Evolutionary conservation across 2,113 vertebrate genomes (phyloP), one percentile per base, ranked within the genome.

Genomic region (Stigmatopora argus): DNA sequence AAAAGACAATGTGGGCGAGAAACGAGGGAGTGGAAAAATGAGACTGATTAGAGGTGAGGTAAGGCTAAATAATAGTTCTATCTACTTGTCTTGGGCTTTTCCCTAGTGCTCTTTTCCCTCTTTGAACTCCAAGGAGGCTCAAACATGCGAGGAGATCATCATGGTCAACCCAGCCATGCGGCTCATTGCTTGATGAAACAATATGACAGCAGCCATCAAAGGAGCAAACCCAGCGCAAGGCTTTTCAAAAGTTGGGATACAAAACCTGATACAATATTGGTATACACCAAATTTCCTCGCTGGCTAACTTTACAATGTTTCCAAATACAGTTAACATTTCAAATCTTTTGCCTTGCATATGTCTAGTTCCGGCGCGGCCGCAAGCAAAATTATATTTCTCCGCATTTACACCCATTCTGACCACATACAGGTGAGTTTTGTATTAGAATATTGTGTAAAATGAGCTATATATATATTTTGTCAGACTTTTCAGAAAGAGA

Each of bases 111-210:
- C 11, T 55, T 59, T 56, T 71, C 60, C 44, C 15, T 71, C 62
- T 64, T 53, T 62, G 61, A 67, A 61, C 34, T 69, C 23, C 64
- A 34, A 49, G 58, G 59, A 78, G 65, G 47, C 60, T 64, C 60
- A 75, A 53, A 70, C 74, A 86, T 88, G 84, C 86, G 65, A 45
- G 62, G 8, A 61, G 18, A 71, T 12, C n/a, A 26, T 67, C 12
- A 55, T 62, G 48, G 62, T 62, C 57, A 66, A 71, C 17, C 60
- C 62, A 77, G 77, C 79, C 83, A 79, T 88, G 86, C 71, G 0
- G 44, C 46, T 60, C 44, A 38, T 71, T 53, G 66, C 70, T 66
- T 72, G 65, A 70, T 68, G 49, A 83, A 86, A 80, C 80, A 69
- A 58, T 67, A 59, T 48, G 66, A 31, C 48, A 52, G 58, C 64